Evolutionary conservation across 2,113 vertebrate genomes (phyloP).

Genomic region (Salvelinus sp.): DNA sequence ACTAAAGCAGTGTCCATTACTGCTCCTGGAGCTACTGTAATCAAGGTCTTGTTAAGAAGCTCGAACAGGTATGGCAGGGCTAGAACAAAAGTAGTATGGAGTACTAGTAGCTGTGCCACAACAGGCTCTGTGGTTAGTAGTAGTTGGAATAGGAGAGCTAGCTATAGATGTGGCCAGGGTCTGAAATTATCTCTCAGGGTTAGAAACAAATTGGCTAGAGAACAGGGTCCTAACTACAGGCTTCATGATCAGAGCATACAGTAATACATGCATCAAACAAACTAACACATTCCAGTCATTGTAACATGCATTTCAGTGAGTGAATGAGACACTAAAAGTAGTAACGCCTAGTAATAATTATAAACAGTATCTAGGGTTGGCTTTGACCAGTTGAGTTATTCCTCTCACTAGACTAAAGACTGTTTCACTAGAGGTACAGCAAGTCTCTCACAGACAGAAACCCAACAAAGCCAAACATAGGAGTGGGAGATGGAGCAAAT

Average conservation of each 20-base stretch:
- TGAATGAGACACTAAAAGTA: background rate
- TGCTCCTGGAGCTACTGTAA: no score
- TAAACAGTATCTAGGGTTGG: background rate
- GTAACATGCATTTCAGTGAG: slow-evolving; percentile 3
- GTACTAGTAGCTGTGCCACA: background rate
- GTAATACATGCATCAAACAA: background rate
- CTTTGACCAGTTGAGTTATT: background rate
- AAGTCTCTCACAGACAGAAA: background rate
- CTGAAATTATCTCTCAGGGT: background rate
- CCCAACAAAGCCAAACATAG: background rate
- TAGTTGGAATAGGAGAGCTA: background rate
- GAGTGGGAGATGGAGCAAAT: background rate
- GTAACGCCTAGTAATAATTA: background rate
- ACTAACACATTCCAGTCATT: background rate
- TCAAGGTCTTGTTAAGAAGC: slow-evolving; percentile 24
- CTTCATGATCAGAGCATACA: background rate
- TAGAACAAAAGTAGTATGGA: background rate
- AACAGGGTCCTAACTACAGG: background rate
- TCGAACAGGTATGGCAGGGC: slow-evolving; percentile 57
- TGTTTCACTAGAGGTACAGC: background rate
- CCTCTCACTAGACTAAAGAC: no score
- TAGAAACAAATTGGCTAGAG: background rate
- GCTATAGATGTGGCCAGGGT: background rate
- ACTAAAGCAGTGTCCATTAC: no score
- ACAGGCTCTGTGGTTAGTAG: background rate